Base-by-base conservation (phyloP, 1,140 invertebrate genomes). In the Steinernema khuongi region DNA sequence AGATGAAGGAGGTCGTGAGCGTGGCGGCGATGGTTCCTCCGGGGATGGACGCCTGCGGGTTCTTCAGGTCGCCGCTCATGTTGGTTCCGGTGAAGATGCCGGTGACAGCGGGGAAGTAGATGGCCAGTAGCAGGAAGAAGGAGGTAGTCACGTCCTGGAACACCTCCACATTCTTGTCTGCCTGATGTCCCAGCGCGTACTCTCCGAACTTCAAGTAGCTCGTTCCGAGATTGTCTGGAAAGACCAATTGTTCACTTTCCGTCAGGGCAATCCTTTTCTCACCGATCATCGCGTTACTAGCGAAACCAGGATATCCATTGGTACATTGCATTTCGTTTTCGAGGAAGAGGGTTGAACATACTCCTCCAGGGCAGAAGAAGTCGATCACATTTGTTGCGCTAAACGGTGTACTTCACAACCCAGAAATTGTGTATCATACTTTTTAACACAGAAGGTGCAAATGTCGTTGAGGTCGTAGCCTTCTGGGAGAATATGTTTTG, bases 41-140 rank as follows among this genome's bases (percentile, higher is more conserved):
- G 2, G 96, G 96, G 81, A 99, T 99, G 75, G 94, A 97, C 86
- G 93, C 95, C 86, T 97, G 94, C 31, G 96, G 95, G 87, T 99
- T 95, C 22, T 92, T 93, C 79, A 99, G 89, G 87, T 99, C 96
- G 78, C 96, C 82, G 68, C 74, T 77, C 82, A 84, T 80, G 41
- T 81, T 82, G 18, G 81, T 77, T 4, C 97, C 97, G 68, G 96
- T 96, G 92, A 99, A 96, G 74, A 99, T 98, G 1, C 97, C 97
- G 7, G 97, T 99, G 2, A 96, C 94, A 29, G 94, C 94, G 87
- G 99, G 99, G 22, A 97, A 99, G 88, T 98, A 99, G 81, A 99
- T 99, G 76, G 95, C 96, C 77, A 99, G 92, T 0, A 99, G 90
- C 77, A 99, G 91, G 7, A 95, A 96, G 85, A 99, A 99, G 0